Base-by-base conservation (phyloP, 92 coral and sea anemone genomes). In the Zoanthus gigantus region DNA sequence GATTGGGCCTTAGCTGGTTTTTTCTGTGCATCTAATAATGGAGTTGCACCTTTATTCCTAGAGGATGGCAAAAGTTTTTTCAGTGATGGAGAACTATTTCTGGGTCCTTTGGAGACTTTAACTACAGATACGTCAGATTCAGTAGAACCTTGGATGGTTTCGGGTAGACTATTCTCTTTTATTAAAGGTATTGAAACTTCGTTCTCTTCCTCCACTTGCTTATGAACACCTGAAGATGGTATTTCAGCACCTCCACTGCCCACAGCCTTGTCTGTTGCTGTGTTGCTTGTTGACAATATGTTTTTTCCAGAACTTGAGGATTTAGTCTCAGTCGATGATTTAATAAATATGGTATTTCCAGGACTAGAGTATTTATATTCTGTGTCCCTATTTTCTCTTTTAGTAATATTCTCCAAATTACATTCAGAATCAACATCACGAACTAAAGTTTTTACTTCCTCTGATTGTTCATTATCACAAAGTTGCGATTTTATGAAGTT, bases 351-450 rank as follows among this genome's bases (percentile, higher is more conserved):
- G 42, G 42, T 37, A 54, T 29, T 60, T 17, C 53, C 56, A 0
- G 9, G 72, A 66, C 31, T 61, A 6, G 34, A 42, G n/a, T n/a
- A 63, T 15, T 65, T 48, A 23, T 45, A 66, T 81, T 52, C 53
- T 45, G 16, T n/a, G 61, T 81, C 63, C 45, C 12, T 18, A 30
- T 7, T 16, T 28, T 16, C 3, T 30, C 45, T 81, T 30, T 67
- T 81, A 23, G 84, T 57, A 46, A 28, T 5, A 5, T n/a, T 29
- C 14, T 6, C 44, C 9, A 1, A 52, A 12, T 81, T 47, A 69
- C 18, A 63, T 45, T 81, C 60, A 45, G 63, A 66, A 81, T 81
- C 16, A 79, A 37, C n/a, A 68, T 67, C 75, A 50, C 46, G 14
- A 81, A 65, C 58, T 66, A 28, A 71, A 65, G 42, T 46, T 15